Evolutionary conservation across 1,140 invertebrate genomes (phyloP), one percentile per base, ranked within the genome.

Genomic region (Lepidurus couesii): DNA sequence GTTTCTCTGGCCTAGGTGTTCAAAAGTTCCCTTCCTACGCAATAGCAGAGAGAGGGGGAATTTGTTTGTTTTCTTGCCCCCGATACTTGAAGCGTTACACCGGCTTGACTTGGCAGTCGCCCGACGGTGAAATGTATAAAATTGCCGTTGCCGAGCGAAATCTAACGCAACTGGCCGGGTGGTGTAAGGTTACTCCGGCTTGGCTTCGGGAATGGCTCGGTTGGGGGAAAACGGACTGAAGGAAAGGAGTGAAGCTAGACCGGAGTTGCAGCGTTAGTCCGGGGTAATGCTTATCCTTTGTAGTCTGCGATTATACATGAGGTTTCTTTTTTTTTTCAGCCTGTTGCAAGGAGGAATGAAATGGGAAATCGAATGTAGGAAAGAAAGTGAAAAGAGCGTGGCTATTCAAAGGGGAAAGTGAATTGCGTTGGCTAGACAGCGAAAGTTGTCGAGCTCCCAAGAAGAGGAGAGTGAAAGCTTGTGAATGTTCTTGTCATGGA

Each of bases 381-480:
- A 65, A 7, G 53, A 65, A 65, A 65, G 21, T 13, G 53, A 7
- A 16, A 13, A 65, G 3, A 34, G 34, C 53, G 53, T 65, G 53
- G 53, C 53, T 65, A 21, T 34, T 65, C 53, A 21, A 16, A 65
- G 53, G 53, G 53, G 53, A 65, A 65, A 65, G 53, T 65, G n/a
- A 65, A 21, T 65, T 47, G 45, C 45, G 45, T 16, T 16, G 10
- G 5, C 45, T 47, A 65, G 53, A 13, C 53, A 65, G 53, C 53
- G 53, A 65, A 65, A 65, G 53, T 65, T 65, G 53, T 65, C 21
- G 53, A 65, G n/a, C 53, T 65, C 13, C 53, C 21, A 21, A 65
- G 34, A 34, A 34, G 53, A 21, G 53, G 53, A 65, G 21, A 65
- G 53, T 65, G 53, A 65, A 65, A 65, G 53, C 53, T 65, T 65